Conservation (phyloP, 2,113 vertebrate genomes). For the Heliornis fulica region DNA sequence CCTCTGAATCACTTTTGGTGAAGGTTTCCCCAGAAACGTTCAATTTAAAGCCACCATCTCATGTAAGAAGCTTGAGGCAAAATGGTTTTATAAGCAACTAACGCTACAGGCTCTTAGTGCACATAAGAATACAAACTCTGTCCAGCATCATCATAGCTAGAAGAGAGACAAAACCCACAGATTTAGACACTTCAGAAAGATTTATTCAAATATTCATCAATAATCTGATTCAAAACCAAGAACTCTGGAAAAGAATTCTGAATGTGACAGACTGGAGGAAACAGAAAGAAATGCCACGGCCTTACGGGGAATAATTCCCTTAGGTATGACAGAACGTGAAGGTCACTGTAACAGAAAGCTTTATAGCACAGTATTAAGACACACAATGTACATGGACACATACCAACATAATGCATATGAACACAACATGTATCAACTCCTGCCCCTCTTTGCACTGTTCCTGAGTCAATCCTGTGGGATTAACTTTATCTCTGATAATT, state of each 20-base stretch:
- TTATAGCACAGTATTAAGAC: not conserved
- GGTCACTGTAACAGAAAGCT: not conserved
- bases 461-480: not conserved
- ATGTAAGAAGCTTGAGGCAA: not conserved
- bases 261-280: not conserved
- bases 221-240: not conserved
- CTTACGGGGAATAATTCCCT: not conserved
- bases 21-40: not conserved
- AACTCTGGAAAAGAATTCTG: not conserved
- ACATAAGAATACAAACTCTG: not conserved
- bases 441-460: not conserved
- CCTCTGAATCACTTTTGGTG: not conserved
- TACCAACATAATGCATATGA: not conserved
- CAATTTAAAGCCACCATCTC: not conserved
- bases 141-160: accelerated
- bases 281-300: not conserved
- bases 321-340: not conserved
- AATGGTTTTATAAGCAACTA: not conserved
- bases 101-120: not conserved
- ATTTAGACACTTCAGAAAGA: not conserved
- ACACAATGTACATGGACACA: not conserved
- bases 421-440: not conserved
- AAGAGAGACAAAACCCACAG: not conserved
- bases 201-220: not conserved
- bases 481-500: not conserved